phyloP scores from a whole-genome alignment of 2,113 vertebrate genomes.

The Pedionomus torquatus region DNA sequence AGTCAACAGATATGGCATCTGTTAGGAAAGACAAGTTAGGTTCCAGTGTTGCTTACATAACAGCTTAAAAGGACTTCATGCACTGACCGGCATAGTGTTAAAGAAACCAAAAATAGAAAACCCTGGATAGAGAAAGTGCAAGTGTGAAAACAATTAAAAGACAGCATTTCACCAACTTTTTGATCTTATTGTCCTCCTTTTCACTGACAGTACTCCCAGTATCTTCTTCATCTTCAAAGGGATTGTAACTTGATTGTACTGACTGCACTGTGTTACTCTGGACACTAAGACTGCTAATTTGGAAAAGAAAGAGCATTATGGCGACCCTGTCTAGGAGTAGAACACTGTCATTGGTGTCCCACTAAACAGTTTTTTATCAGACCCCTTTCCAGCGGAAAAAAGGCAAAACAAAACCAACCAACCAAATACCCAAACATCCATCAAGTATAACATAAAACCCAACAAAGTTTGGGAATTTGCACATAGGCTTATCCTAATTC shows the following conservation, averaged over 20 bases:
- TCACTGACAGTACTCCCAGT: conserved; percentile 87
- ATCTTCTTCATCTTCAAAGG: conserved; percentile 93
- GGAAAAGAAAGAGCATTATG: conserved; percentile 87
- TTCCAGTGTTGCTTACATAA: conserved; percentile 9
- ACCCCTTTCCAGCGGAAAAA: background rate
- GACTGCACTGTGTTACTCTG: conserved; percentile 84
- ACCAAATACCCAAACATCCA: background rate
- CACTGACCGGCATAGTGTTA: conserved; percentile 11
- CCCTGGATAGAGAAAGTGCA: conserved; percentile 64
- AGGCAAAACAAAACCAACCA: background rate
- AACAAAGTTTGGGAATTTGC: background rate
- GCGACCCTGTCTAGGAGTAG: conserved; percentile 50
- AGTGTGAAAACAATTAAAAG: conserved; percentile 53
- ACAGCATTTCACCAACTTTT: conserved; percentile 95
- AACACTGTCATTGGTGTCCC: background rate
- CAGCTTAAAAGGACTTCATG: conserved; percentile 45
- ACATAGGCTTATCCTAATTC: no score
- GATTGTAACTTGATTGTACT: conserved; percentile 88
- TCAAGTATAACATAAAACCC: background rate
- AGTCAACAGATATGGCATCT: conserved; percentile 38
- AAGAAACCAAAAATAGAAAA: conserved; percentile 21
- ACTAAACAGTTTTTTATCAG: conserved; percentile 6
- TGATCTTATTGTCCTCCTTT: conserved; percentile 90
- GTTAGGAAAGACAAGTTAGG: conserved; percentile 24
- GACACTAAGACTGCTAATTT: conserved; percentile 87